Evolutionary conservation across 1,140 invertebrate species (phyloP), one percentile per base, ranked within the genome.

Genomic region (Diachasmimorpha longicaudata): DNA sequence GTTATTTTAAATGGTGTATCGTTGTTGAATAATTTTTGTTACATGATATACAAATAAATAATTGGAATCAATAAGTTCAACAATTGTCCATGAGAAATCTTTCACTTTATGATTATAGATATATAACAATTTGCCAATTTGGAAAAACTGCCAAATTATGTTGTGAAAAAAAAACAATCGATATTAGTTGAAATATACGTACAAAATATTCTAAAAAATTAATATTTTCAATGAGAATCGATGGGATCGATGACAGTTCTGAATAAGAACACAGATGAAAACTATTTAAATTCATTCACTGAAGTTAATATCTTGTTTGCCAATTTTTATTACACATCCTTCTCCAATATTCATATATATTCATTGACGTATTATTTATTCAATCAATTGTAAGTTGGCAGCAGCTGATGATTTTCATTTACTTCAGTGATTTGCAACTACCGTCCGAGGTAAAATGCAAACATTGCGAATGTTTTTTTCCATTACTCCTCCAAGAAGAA

Each of bases 401-500:
- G 48, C 48, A 52, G 48, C 9, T 52, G 16, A 6, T 52, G 48
- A 52, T 6, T n/a, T n/a, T 52, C 14, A 5, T 42, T 11, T 42
- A 42, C n/a, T 52, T 52, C 11, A 52, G 14, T 52, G 13, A 52
- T 52, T 52, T 52, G 48, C 48, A 52, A 9, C 14, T 48, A 19
- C 48, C n/a, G n/a, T n/a, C 6, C 48, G 48, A 52, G 48, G 48
- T 52, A 52, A n/a, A 52, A 52, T 19, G 48, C 48, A 52, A n/a
- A n/a, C 0, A 19, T 52, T 2, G 14, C 16, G 14, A 52, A 52
- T 52, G 11, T n/a, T 11, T 52, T 16, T 2, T 4, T 10, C 67
- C 8, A 31, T 90, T 94, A 97, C 88, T 99, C 97, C 90, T 99
- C 98, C 81, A 99, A 90, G 92, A 99, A 99, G 93, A 99, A 99